Conservation (phyloP, 1,140 invertebrate species). For the Pachyrhynchus sulphureomaculatus region DNA sequence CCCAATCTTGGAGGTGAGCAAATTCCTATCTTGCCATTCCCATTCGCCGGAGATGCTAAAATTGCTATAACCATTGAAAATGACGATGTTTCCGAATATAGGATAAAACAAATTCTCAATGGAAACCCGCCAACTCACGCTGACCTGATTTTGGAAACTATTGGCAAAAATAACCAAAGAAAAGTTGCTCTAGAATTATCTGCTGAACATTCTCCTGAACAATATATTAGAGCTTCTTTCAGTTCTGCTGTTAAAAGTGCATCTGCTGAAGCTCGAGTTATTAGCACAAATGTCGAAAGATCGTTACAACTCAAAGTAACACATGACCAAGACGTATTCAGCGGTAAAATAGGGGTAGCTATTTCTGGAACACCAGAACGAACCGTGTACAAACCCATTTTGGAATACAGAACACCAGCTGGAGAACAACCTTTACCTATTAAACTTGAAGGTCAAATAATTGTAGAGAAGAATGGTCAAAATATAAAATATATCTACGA, state of each 20-base stretch:
- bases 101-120: slow-evolving; percentile 55
- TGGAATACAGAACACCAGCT: slow-evolving; percentile 66
- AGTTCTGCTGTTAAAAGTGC: slow-evolving; percentile 60
- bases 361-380: slow-evolving; percentile 56
- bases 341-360: slow-evolving; percentile 62
- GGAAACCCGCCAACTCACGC: slow-evolving; percentile 39
- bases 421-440: slow-evolving; percentile 55
- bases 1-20: slow-evolving; percentile 55
- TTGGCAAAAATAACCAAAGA: slow-evolving; percentile 64
- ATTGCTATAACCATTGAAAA: slow-evolving; percentile 62
- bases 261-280: slow-evolving; percentile 56
- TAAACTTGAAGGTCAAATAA: slow-evolving; percentile 58
- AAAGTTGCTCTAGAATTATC: slow-evolving; percentile 58
- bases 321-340: slow-evolving; percentile 62
- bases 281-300: slow-evolving; percentile 58
- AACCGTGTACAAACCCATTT: slow-evolving; percentile 64
- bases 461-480: slow-evolving; percentile 55
- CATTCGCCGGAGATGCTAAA: slow-evolving; percentile 64
- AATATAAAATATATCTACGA: slow-evolving; percentile 57
- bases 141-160: slow-evolving; percentile 69
- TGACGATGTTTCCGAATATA: slow-evolving; percentile 65
- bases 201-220: slow-evolving; percentile 54
- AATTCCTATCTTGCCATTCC: slow-evolving; percentile 58
- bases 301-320: slow-evolving; percentile 56
- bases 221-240: slow-evolving; percentile 56